Percentiles rank a stretch among this genome's conserved stretches.
Conservation (phyloP, 64 coral and sea anemone species). For the Astreopora myriophthalma region DNA sequence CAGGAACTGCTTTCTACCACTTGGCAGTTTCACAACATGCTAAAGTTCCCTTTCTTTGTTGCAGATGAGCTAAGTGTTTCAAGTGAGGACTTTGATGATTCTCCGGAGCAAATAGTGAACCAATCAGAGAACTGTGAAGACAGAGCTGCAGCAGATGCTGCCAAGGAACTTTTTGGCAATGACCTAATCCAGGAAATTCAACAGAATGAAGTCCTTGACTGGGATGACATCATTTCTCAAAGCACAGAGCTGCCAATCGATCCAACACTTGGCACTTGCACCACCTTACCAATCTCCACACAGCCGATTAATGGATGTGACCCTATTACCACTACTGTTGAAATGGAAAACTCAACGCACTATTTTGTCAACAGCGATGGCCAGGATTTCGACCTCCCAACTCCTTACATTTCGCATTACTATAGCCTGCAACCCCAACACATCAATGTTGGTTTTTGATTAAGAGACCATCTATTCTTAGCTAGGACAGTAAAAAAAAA, state of each 20-base stretch:
- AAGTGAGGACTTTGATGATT: constrained; percentile 82
- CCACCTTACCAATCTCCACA: constrained; percentile 66
- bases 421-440: constrained; percentile 79
- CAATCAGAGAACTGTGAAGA: constrained; percentile 73
- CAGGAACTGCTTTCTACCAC: too few species aligned
- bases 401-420: constrained; percentile 62
- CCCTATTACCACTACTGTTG: constrained; percentile 89
- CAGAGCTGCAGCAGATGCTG: constrained; percentile 93
- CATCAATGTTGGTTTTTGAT: constrained; percentile 84
- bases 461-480: background rate
- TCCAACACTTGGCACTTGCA: constrained; percentile 76
- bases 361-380: constrained; percentile 85
- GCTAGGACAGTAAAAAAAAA: constrained; percentile 44
- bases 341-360: constrained; percentile 91
- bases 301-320: constrained; percentile 51
- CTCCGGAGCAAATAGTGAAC: constrained; percentile 25
- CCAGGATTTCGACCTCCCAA: constrained; percentile 73
- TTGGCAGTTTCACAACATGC: too few species aligned
- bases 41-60: too few species aligned
- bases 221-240: constrained; percentile 98
- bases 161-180: constrained; percentile 99
- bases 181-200: constrained; percentile 96
- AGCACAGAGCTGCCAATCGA: constrained; percentile 82
- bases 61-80: constrained; percentile 90
- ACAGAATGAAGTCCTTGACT: constrained; percentile 93